Percentiles rank a stretch among this genome's conserved stretches.
Conservation (phyloP, 2,888 invertebrate genomes). For the Heliconius aoede region DNA sequence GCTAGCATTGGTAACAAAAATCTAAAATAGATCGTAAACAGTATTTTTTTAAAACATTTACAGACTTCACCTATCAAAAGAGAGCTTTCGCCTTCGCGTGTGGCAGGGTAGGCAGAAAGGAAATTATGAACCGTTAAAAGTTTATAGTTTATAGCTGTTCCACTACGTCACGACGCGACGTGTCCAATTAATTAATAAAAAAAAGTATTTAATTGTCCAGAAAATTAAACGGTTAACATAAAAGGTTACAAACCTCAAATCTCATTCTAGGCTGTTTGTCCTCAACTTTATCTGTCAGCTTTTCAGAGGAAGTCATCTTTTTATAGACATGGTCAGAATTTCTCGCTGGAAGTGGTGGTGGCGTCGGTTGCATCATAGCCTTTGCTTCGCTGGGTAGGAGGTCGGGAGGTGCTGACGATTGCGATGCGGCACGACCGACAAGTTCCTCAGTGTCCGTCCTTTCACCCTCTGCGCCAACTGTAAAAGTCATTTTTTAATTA, state of each 20-base stretch:
- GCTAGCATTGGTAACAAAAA: not conserved
- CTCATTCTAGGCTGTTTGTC: conserved; percentile 72
- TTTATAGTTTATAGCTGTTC: not conserved
- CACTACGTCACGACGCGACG: not conserved
- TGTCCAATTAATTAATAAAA: too few relatives aligned
- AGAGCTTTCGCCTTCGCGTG: too few relatives aligned
- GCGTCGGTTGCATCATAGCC: conserved; percentile 73
- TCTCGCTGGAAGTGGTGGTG: conserved; percentile 50
- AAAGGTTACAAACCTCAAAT: conserved; percentile 68
- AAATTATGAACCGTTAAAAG: too few relatives aligned
- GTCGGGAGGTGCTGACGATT: conserved; percentile 86
- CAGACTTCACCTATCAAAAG: too few relatives aligned
- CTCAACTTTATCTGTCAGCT: conserved; percentile 54
- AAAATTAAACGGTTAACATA: too few relatives aligned
- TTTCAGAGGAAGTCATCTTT: conserved; percentile 49
- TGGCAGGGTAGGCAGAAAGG: too few relatives aligned
- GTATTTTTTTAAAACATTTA: too few relatives aligned
- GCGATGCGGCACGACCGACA: conserved; percentile 85
- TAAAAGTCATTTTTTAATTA: conserved; percentile 53
- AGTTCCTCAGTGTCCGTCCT: conserved; percentile 88
- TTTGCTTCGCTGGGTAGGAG: conserved; percentile 83
- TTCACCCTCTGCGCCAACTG: conserved; percentile 86
- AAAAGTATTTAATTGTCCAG: not conserved
- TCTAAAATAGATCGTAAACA: too few relatives aligned
- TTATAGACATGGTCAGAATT: conserved; percentile 46